phyloP scores from a whole-genome alignment of 2,888 invertebrate genomes.

The Fissipunctia ypsillon region DNA sequence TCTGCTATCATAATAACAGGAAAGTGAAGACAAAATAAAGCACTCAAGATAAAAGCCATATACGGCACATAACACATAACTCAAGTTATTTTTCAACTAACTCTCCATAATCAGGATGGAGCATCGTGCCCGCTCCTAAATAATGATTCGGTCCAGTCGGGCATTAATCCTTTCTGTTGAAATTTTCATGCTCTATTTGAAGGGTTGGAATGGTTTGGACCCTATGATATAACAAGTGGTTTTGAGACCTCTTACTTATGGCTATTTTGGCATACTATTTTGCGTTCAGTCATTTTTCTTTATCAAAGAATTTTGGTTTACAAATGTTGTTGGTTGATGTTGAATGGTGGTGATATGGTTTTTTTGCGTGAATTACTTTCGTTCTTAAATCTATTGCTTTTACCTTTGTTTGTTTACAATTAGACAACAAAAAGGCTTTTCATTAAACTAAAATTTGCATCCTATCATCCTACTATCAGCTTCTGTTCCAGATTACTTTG shows the following conservation, averaged over 20 bases:
- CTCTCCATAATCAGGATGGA: constrained; percentile 67
- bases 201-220: constrained; percentile 73
- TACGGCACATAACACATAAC: constrained; percentile 56
- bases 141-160: constrained; percentile 74
- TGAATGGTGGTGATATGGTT: too few relatives aligned
- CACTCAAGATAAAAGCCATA: constrained; percentile 61
- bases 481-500: too few relatives aligned
- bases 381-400: neutral
- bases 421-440: too few relatives aligned
- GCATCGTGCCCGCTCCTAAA: constrained; percentile 63
- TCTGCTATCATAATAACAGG: constrained; percentile 37
- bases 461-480: neutral
- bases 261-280: constrained; percentile 47
- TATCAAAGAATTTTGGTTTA: constrained; percentile 12
- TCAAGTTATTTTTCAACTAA: constrained; percentile 68
- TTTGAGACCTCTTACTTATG: constrained; percentile 47
- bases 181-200: constrained; percentile 81
- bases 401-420: neutral
- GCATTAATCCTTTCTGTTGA: constrained; percentile 78
- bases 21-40: constrained; percentile 51
- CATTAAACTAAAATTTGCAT: neutral
- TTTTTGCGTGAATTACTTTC: neutral
- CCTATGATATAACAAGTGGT: constrained; percentile 70
- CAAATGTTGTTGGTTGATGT: too few relatives aligned
- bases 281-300: constrained; percentile 28